Evolutionary conservation across 2,113 vertebrate species (phyloP).

Genomic region (Microcebus lehilahytsara): DNA sequence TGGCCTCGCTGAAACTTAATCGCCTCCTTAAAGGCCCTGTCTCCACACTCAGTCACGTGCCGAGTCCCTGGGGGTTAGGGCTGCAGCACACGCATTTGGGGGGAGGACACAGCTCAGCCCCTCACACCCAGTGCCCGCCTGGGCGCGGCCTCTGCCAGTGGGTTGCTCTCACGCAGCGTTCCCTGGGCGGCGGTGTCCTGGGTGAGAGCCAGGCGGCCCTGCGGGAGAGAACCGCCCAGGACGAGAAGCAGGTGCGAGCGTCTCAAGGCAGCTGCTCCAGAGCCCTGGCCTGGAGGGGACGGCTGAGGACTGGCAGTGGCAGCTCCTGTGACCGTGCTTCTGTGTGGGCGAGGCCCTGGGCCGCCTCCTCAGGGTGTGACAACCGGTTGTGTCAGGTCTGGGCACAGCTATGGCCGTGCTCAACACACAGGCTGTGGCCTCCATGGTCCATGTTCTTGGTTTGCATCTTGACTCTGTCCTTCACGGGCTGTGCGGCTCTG

Average conservation of each 20-base stretch:
- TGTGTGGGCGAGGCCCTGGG: not conserved
- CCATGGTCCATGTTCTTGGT: not conserved
- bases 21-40: not conserved
- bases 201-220: not conserved
- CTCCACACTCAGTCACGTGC: not conserved
- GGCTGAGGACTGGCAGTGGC: not conserved
- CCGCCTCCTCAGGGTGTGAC: too few species aligned
- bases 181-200: rapidly evolving
- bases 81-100: not conserved
- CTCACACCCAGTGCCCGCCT: not conserved
- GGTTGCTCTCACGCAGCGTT: rapidly evolving
- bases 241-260: rapidly evolving
- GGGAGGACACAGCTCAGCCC: not conserved
- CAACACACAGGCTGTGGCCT: rapidly evolving
- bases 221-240: rapidly evolving
- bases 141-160: not conserved
- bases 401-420: not conserved
- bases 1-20: not conserved
- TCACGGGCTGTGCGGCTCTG: not conserved
- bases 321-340: not conserved
- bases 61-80: not conserved
- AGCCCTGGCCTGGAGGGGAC: rapidly evolving
- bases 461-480: not conserved
- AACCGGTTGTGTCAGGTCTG: rapidly evolving
- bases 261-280: too few species aligned